phyloP scores from a whole-genome alignment of 2,113 vertebrate genomes.

The mouse (Mus musculus) region DNA sequence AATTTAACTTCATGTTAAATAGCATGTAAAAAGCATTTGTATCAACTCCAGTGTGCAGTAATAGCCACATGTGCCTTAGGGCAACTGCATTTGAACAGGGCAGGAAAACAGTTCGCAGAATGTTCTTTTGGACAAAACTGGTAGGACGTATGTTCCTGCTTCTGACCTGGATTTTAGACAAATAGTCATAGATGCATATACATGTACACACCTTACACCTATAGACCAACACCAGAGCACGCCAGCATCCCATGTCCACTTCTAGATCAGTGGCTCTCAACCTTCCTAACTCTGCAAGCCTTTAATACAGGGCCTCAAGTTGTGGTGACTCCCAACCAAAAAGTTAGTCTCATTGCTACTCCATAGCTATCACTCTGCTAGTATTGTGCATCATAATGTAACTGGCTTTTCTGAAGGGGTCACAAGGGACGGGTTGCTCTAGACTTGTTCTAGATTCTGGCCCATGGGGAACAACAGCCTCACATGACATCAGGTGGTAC shows the following conservation, averaged over 20 bases:
- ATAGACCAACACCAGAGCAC: no score
- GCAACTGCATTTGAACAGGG: neutral
- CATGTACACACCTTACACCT: neutral
- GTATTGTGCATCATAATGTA: neutral
- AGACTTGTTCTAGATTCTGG: neutral
- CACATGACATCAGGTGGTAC: neutral
- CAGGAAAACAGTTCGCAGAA: neutral
- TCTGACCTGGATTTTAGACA: neutral
- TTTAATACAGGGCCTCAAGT: neutral
- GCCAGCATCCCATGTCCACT: rapidly evolving
- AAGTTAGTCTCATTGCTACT: neutral
- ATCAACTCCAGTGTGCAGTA: neutral
- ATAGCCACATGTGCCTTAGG: neutral
- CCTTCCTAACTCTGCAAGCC: neutral
- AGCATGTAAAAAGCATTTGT: neutral
- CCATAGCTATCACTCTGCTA: neutral
- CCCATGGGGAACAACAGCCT: neutral
- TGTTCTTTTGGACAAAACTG: neutral
- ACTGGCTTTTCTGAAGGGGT: neutral
- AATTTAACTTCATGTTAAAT: neutral
- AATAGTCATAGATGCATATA: neutral
- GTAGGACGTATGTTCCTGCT: neutral
- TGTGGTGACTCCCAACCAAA: neutral
- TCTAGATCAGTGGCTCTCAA: neutral
- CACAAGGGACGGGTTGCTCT: neutral